Conservation (phyloP, 2,797 vertebrate species). For the Thalassophryne amazonica region DNA sequence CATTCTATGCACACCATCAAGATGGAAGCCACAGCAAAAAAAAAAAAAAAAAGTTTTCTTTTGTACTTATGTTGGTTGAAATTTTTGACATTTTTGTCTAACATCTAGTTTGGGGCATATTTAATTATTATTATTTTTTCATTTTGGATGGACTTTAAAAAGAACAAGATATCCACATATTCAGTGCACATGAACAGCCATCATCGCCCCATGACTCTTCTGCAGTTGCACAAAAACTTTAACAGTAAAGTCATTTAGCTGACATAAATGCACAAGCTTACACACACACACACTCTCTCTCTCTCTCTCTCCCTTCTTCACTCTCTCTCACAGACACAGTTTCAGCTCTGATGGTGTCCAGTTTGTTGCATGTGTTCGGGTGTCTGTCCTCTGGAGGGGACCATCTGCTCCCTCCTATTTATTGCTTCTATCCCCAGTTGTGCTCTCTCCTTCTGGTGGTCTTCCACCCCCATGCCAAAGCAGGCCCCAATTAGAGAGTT, state of each 20-base stretch:
- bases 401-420: constrained; percentile 81
- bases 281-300: not conserved
- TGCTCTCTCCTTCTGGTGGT: constrained; percentile 77
- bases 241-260: not conserved
- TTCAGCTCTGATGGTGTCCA: constrained; percentile 61
- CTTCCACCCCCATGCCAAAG: constrained; percentile 74
- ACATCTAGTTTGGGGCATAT: too few species aligned
- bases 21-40: too few species aligned
- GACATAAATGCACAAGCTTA: not conserved
- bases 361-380: constrained; percentile 63
- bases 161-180: too few species aligned
- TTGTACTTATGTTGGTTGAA: too few species aligned
- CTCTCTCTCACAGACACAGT: constrained; percentile 17
- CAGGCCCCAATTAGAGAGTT: constrained; percentile 80
- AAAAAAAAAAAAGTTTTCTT: too few species aligned
- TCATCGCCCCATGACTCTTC: too few species aligned
- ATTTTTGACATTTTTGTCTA: too few species aligned
- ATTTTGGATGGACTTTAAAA: too few species aligned
- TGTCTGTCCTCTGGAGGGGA: constrained; percentile 71
- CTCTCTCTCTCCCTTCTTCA: not conserved
- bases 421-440: constrained; percentile 78
- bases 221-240: not conserved
- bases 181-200: too few species aligned
- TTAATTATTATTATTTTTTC: too few species aligned
- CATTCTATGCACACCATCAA: too few species aligned